Evolutionary conservation across 2,888 invertebrate species (phyloP).

Genomic region (Sarcophaga carnaria): DNA sequence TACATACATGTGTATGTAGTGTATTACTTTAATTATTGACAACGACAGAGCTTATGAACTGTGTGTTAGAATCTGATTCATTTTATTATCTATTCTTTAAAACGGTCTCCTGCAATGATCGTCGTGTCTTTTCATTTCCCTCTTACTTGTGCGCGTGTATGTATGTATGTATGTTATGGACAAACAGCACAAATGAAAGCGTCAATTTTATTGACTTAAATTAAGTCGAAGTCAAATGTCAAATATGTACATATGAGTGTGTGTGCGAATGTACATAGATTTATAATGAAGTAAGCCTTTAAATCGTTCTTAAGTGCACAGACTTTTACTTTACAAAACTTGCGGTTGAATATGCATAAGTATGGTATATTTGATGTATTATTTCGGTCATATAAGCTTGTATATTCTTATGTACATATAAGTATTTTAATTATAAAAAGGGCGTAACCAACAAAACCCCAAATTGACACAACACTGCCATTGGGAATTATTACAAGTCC

Average conservation of each 20-base stretch:
- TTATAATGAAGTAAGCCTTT: background rate
- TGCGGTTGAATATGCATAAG: background rate
- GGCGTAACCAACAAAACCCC: background rate
- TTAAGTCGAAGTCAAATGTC: background rate
- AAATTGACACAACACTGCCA: background rate
- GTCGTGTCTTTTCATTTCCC: too few species aligned
- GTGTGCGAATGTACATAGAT: background rate
- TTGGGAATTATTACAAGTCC: background rate
- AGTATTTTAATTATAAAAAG: background rate
- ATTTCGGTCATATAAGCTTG: background rate
- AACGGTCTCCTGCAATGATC: background rate
- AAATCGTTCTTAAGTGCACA: constrained; percentile 13
- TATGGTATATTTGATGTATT: background rate
- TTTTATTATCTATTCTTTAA: background rate
- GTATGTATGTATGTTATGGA: too few species aligned
- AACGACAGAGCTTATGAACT: too few species aligned
- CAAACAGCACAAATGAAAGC: too few species aligned
- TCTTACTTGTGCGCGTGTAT: too few species aligned
- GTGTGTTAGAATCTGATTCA: too few species aligned
- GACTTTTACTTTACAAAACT: background rate
- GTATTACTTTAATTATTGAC: background rate
- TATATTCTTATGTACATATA: background rate
- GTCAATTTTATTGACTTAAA: too few species aligned
- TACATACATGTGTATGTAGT: background rate
- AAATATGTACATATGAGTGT: background rate